Base-by-base conservation (phyloP, 2,113 vertebrate species). In the Dendropsophus ebraccatus region DNA sequence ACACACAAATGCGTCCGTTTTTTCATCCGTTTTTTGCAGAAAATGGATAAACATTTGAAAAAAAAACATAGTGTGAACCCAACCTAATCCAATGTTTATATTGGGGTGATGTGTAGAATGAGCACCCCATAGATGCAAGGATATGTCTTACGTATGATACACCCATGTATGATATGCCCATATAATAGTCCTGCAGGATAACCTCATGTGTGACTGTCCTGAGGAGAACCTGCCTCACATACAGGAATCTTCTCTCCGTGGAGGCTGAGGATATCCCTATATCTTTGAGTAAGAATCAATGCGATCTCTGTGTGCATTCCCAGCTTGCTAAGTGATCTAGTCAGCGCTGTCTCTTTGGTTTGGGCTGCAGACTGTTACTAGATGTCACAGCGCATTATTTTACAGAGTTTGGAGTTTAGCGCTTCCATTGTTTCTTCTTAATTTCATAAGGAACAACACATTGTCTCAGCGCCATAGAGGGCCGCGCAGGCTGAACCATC, bases 181-280 rank as follows among this genome's bases (percentile, higher is more conserved):
- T 19, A 37, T 54, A 23, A 35, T 41, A 23, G 54, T 60, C 56
- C 30, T 60, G 41, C 54, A 13, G 21, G 28, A 7, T n/a, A 78
- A 78, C 10, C 12, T 77, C 23, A 60, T 79, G 41, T 25, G 28
- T 2, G 5, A 28, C 35, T 30, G 56, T 80, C 54, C 35, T 45
- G 50, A 19, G 21, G 35, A 79, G 23, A 49, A 75, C 74, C 41
- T 76, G 47, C 30, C 30, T 32, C 41, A 52, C 5, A 76, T 1
- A 32, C 74, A 52, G 50, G 35, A 25, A 28, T 62, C 35, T 79
- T 10, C 21, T 88, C 82, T 87, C 77, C 25, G 21, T 60, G 77
- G 54, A 58, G 52, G 21, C 47, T 45, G 54, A 52, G 49, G 32
- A 17, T 45, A 80, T 62, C 62, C 35, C 56, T 76, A 62, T 37